These are phyloP conservation scores for Leptodactylus fallax DNA, from an alignment of 2,797 vertebrate genomes.

Conservation along the genomic window DNA sequence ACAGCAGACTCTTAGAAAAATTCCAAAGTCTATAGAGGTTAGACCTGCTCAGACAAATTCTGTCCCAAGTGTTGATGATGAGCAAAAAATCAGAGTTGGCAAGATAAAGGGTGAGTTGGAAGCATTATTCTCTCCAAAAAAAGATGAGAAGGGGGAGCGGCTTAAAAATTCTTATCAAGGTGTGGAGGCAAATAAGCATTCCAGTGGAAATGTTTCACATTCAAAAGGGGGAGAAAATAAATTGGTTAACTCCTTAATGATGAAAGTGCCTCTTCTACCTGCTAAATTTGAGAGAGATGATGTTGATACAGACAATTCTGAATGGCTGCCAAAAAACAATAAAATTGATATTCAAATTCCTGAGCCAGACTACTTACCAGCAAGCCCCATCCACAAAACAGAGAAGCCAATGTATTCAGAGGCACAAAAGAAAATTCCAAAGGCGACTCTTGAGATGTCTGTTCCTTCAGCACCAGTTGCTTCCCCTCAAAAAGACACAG, in stretches of 20 bases:
- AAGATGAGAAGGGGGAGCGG: slow-evolving; percentile 66
- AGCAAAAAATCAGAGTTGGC: slow-evolving; percentile 67
- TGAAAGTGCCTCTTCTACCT: not conserved
- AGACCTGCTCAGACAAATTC: slow-evolving; percentile 36
- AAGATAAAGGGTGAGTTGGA: slow-evolving; percentile 76
- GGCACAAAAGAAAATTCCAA: not conserved
- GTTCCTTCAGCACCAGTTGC: rapidly evolving
- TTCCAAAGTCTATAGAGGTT: slow-evolving; percentile 37
- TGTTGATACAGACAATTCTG: not conserved
- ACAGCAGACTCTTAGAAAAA: slow-evolving; percentile 28
- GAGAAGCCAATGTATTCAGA: not conserved
- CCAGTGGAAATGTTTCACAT: not conserved
- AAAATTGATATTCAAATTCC: slow-evolving; percentile 19
- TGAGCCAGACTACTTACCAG: not conserved
- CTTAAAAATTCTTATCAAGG: slow-evolving; percentile 67
- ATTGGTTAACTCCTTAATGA: slow-evolving; percentile 58
- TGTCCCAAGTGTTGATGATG: slow-evolving; percentile 7
- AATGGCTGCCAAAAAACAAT: slow-evolving; percentile 8
- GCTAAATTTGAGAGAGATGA: not conserved
- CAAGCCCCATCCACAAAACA: not conserved
- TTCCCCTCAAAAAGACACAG: slow-evolving; percentile 7
- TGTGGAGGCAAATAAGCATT: slow-evolving; percentile 60
- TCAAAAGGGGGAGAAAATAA: not conserved
- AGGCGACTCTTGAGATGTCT: not conserved
- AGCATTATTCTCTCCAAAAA: slow-evolving; percentile 72